phyloP scores from a whole-genome alignment of 64 coral and sea anemone species.

The Catalaphyllia jardinei region DNA sequence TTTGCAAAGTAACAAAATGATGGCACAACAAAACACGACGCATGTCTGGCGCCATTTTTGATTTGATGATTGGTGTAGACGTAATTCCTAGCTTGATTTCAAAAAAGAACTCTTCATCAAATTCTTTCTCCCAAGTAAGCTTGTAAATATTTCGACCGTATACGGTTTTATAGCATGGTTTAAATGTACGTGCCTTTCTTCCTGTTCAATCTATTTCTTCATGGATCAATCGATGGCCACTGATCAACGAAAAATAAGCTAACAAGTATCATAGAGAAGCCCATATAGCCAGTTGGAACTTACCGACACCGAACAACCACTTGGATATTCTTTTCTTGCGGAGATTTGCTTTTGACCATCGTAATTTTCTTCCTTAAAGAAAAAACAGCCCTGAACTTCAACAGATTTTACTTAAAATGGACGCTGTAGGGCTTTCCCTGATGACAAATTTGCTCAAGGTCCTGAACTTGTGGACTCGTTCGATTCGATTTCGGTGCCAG shows the following conservation, averaged over 20 bases:
- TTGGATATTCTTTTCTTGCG: constrained; percentile 99
- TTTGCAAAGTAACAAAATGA: no score
- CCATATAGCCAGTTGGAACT: constrained; percentile 13
- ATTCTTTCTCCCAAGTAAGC: no score
- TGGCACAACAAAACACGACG: no score
- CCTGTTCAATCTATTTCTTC: neutral
- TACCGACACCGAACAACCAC: constrained; percentile 92
- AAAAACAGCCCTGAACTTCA: neutral
- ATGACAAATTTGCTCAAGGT: neutral
- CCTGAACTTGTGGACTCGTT: neutral
- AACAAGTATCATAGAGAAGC: no score
- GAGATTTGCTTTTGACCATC: constrained; percentile 79
- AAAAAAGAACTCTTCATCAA: no score
- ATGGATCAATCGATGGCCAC: neutral
- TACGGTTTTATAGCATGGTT: no score
- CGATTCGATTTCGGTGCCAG: constrained; percentile 54
- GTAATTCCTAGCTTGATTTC: no score
- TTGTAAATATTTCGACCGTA: no score
- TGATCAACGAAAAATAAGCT: neutral
- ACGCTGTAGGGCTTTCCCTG: neutral
- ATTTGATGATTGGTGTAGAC: no score
- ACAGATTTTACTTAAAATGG: neutral
- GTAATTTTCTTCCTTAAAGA: constrained; percentile 6
- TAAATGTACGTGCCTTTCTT: no score
- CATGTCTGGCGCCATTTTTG: no score